Evolutionary conservation across 2,797 vertebrate genomes (phyloP).

Genomic region (Eulemur albifrons): DNA sequence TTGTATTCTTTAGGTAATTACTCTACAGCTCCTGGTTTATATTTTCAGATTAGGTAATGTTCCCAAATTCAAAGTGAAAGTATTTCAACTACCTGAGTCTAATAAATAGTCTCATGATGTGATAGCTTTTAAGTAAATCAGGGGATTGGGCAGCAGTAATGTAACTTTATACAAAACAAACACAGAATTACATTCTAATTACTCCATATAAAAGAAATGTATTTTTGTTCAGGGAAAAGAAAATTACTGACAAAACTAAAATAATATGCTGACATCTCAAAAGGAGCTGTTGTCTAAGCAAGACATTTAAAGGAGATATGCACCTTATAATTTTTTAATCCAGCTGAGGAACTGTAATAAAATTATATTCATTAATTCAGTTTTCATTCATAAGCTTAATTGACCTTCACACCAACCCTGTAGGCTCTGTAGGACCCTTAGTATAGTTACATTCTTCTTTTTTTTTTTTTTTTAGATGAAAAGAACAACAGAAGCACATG

Average conservation of each 20-base stretch:
- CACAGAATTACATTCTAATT: neutral
- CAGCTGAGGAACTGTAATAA: neutral
- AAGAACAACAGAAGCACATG: neutral
- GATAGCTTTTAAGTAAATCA: neutral
- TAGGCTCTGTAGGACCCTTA: neutral
- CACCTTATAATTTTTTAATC: neutral
- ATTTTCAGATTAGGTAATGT: neutral
- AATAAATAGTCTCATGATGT: neutral
- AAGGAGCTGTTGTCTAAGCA: neutral
- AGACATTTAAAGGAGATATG: neutral
- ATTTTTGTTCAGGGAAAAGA: neutral
- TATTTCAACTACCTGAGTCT: neutral
- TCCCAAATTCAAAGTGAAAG: neutral
- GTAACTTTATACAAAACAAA: neutral
- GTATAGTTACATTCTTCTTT: neutral
- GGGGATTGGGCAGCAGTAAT: neutral
- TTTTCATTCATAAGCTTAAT: neutral
- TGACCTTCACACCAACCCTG: neutral
- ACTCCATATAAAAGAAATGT: neutral
- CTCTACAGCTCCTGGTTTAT: neutral
- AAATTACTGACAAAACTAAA: neutral
- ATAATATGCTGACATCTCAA: neutral
- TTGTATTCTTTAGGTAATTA: neutral
- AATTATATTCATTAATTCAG: neutral
- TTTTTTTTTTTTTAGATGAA: neutral